These are phyloP conservation scores for Melanerpes aurifrons DNA, from an alignment of 2,113 vertebrate genomes.

Conservation along the genomic window DNA sequence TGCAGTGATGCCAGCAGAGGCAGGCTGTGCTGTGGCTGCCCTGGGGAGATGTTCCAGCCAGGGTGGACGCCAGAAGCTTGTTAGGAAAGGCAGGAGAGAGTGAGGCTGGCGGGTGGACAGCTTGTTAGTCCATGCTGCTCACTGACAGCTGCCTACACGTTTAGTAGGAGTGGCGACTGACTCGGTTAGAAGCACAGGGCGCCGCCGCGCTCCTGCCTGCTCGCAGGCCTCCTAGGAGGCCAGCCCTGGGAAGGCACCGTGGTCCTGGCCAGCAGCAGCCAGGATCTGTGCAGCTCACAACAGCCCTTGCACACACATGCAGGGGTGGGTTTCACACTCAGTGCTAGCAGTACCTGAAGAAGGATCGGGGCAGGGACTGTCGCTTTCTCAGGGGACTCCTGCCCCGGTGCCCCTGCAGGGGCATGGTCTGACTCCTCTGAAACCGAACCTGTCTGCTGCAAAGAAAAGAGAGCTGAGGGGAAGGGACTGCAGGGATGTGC, in stretches of 20 bases:
- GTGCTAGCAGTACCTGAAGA: constrained; percentile 89
- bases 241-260: not conserved
- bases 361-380: constrained; percentile 90
- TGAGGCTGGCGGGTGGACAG: constrained; percentile 38
- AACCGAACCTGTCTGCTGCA: constrained; percentile 93
- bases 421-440: constrained; percentile 94
- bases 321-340: constrained; percentile 61
- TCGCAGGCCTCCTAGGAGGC: not conserved
- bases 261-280: constrained; percentile 13
- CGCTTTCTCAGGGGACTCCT: constrained; percentile 86
- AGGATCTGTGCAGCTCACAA: constrained; percentile 17
- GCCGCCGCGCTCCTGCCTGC: not conserved
- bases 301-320: constrained; percentile 64
- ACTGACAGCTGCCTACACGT: constrained; percentile 33
- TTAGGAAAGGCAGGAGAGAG: constrained; percentile 47
- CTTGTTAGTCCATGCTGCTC: constrained; percentile 68
- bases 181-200: constrained; percentile 50
- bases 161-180: constrained; percentile 47
- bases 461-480: constrained; percentile 67
- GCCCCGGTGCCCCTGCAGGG: constrained; percentile 85
- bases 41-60: constrained; percentile 1
- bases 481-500: constrained; percentile 1
- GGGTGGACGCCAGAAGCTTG: not conserved
- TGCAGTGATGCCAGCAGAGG: not conserved
- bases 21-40: not conserved